Evolutionary conservation across 1,140 invertebrate species (phyloP), one percentile per base, ranked within the genome.

Genomic region (Temnothorax curvispinosus): DNA sequence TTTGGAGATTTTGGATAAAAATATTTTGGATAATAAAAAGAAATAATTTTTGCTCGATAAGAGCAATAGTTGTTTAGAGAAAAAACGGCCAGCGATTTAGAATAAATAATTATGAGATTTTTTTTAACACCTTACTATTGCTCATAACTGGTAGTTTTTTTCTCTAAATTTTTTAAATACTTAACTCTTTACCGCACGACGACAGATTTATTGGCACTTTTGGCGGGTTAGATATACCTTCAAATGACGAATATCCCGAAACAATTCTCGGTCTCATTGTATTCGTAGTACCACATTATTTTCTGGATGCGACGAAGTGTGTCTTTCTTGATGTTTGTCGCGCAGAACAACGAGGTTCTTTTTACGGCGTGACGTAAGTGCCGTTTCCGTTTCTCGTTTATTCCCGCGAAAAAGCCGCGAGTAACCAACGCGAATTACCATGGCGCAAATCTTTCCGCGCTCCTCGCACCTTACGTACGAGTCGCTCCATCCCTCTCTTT

Each of bases 351-450:
- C 27, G 21, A 21, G 15, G 9, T 47, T 41, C 15, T 47, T 60
- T 72, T 74, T 21, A 27, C 80, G 18, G 18, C 67, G 58, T 84
- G 47, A 80, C 47, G 58, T 50, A 84, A 87, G 58, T 84, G 69
- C 18, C 50, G 41, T 18, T 80, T 78, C 74, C 80, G 65, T 67
- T 67, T 52, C 65, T 65, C 75, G 69, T 81, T 86, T 67, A 89
- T 52, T n/a, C 52, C 50, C 13, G 35, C 44, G 65, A 32, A 74
- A 69, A 82, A 88, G 74, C 13, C 18, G 35, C 21, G 67, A 80
- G 21, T 71, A 52, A 80, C 75, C 67, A 50, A 74, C 47, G 65
- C 9, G 21, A 75, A n/a, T 69, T 58, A 60, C 62, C 35, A 38
- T 64, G 18, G n/a, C 56, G 38, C 67, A 52, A 60, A 32, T 54